Evolutionary conservation across 2,113 vertebrate species (phyloP).

Genomic region (Lepus europaeus): DNA sequence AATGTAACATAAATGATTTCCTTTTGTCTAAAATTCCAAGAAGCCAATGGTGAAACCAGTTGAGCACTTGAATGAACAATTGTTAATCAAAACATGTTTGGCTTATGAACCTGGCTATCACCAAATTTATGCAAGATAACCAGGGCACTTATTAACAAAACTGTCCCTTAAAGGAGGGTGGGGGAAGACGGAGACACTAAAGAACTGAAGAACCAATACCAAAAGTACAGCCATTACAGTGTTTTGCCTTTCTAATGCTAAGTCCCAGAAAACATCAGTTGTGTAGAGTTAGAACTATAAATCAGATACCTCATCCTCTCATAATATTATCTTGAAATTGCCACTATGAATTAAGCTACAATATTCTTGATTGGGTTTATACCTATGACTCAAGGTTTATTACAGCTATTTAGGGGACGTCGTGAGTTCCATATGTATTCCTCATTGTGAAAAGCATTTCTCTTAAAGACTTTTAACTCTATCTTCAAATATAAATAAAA

Average conservation of each 20-base stretch:
- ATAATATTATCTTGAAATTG: conserved; percentile 1
- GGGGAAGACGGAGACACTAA: background rate
- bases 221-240: conserved; percentile 25
- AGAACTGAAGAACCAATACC: background rate
- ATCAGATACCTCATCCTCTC: background rate
- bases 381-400: background rate
- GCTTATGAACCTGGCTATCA: background rate
- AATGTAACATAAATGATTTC: background rate
- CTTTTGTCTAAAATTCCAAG: background rate
- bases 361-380: background rate
- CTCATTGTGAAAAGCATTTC: background rate
- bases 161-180: background rate
- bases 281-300: conserved; percentile 9
- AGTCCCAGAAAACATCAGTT: background rate
- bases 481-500: background rate
- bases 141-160: background rate
- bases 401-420: background rate
- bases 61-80: background rate
- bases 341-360: background rate
- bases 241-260: background rate
- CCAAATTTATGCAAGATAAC: background rate
- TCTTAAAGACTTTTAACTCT: background rate
- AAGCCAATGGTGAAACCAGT: background rate
- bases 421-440: background rate
- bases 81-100: background rate